Base-by-base conservation (phyloP, 2,888 invertebrate genomes). In the Noctua pronuba region DNA sequence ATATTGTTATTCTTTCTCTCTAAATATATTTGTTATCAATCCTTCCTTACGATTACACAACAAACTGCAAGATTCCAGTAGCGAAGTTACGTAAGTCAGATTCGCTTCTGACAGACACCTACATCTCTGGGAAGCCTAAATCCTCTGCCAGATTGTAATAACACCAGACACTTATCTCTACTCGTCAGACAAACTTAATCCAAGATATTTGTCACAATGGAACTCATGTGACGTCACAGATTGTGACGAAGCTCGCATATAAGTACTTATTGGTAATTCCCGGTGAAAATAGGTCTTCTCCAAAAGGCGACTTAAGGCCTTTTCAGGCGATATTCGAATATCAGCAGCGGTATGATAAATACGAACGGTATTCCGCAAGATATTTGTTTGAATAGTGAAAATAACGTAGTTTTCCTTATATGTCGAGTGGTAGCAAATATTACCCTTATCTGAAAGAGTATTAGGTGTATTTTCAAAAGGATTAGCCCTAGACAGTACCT, bases 61-160 rank as follows among this genome's bases (percentile, higher is more conserved):
- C 4, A 18, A 76, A 65, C 35, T 28, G 11, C n/a, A 58, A 13
- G 6, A 52, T 62, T 69, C 38, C 49, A 60, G 73, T 80, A 73
- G 66, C 49, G 8, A 10, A 28, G 7, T 60, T 11, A 28, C 35
- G 6, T 46, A 41, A 55, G 2, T 65, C 46, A 5, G 24, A 81
- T 44, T 79, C 28, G 2, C 28, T 13, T 41, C 41, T 8, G 66
- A 35, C 35, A 41, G n/a, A 41, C 7, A 41, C 65, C 65, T 41
- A 66, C 18, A 11, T n/a, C 4, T 21, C 38, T 5, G 8, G 7
- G 1, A 67, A 35, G 52, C 49, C 18, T 55, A 64, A 84, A 74
- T 74, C 84, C 49, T 11, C 67, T 71, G 64, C 46, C 79, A 84
- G 79, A 74, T 79, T 84, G 35, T 28, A 67, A 49, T 70, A 28